Conservation (phyloP, 1,140 invertebrate genomes). For the Cherax destructor region DNA sequence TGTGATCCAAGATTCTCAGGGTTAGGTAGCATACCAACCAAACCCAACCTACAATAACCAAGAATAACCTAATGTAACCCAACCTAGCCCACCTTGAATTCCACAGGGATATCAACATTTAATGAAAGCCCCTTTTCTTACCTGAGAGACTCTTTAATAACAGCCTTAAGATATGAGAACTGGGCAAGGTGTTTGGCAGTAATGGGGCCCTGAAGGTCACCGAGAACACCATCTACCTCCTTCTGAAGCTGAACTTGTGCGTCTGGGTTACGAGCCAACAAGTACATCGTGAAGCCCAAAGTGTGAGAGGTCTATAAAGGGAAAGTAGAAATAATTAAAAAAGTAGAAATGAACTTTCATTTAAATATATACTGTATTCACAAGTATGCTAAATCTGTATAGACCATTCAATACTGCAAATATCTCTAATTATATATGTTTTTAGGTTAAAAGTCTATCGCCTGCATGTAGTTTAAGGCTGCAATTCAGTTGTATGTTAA, state of each 20-base stretch:
- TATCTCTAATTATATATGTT: not conserved
- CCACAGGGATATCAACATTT: too few species aligned
- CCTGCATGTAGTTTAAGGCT: too few species aligned
- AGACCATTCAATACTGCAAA: too few species aligned
- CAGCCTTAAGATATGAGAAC: constrained; percentile 43
- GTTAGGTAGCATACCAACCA: not conserved
- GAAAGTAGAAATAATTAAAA: too few species aligned
- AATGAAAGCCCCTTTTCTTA: not conserved
- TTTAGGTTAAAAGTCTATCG: too few species aligned
- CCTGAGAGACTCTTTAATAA: constrained; percentile 47
- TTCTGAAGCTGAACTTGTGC: constrained; percentile 16
- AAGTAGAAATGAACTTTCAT: too few species aligned
- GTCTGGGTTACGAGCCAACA: constrained; percentile 25
- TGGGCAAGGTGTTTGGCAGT: constrained; percentile 20
- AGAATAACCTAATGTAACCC: not conserved
- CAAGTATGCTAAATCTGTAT: too few species aligned
- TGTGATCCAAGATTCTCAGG: too few species aligned
- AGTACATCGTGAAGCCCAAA: constrained; percentile 36
- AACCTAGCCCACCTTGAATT: too few species aligned
- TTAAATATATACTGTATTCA: too few species aligned
- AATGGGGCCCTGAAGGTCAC: constrained; percentile 14
- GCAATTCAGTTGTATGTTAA: too few species aligned
- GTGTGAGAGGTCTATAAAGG: constrained; percentile 42
- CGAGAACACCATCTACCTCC: constrained; percentile 35
- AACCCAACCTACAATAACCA: not conserved